These are phyloP conservation scores for Ceratosolen solmsi DNA, from an alignment of 1,140 invertebrate species.

Conservation along the genomic window DNA sequence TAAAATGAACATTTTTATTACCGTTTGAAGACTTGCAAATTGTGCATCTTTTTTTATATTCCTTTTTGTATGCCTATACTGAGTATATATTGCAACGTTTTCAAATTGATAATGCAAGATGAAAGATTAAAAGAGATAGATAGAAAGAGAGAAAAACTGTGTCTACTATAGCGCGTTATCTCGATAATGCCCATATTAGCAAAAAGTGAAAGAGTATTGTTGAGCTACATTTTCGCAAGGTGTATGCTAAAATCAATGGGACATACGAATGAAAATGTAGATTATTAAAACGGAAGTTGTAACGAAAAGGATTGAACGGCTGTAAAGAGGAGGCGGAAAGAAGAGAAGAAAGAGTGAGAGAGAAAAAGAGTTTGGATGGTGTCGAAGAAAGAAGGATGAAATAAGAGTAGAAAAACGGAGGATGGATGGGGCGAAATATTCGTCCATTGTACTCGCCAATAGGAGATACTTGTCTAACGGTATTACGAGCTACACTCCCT, in stretches of 20 bases:
- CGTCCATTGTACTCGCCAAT: conserved; percentile 20
- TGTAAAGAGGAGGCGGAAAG: neutral
- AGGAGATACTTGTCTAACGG: conserved; percentile 21
- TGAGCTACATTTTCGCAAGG: neutral
- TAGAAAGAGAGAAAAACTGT: too few species aligned
- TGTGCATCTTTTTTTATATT: neutral
- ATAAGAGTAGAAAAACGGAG: conserved; percentile 47
- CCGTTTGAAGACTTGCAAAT: neutral
- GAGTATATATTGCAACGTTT: neutral
- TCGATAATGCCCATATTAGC: neutral
- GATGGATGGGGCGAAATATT: neutral
- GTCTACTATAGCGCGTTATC: neutral
- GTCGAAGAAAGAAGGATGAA: conserved; percentile 41
- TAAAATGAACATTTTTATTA: conserved; percentile 11
- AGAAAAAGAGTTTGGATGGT: conserved; percentile 22
- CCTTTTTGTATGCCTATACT: neutral
- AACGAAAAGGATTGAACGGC: neutral
- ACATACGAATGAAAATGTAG: neutral
- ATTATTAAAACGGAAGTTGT: neutral
- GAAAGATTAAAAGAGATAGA: too few species aligned
- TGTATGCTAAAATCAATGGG: neutral
- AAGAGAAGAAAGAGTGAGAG: neutral
- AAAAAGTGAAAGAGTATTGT: neutral
- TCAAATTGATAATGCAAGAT: too few species aligned
- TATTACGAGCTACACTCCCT: neutral